These are phyloP conservation scores for Cheilosia urbana DNA, from an alignment of 2,888 invertebrate species.

Conservation along the genomic window DNA sequence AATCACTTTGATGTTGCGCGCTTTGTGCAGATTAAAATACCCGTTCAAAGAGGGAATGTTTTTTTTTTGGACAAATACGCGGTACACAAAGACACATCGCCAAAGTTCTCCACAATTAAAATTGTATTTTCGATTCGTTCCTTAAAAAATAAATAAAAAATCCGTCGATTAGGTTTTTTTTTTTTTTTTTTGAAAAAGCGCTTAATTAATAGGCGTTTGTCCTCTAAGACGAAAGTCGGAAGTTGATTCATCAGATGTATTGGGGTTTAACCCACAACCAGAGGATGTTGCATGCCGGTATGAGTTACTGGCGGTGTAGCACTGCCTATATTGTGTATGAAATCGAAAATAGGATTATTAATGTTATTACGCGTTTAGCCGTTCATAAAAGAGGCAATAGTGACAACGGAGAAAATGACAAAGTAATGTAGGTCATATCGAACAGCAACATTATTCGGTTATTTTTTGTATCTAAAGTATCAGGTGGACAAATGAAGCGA, in stretches of 20 bases:
- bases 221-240: slow-evolving; percentile 40
- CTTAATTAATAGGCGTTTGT: slow-evolving; percentile 51
- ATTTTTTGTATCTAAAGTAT: no score
- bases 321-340: not conserved
- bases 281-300: not conserved
- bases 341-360: slow-evolving; percentile 51
- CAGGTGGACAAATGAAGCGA: no score
- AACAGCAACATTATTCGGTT: no score
- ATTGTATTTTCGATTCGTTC: slow-evolving; percentile 49
- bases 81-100: slow-evolving; percentile 41
- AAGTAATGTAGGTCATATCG: not conserved
- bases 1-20: slow-evolving; percentile 61
- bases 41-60: slow-evolving; percentile 48
- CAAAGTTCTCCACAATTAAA: slow-evolving; percentile 54
- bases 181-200: slow-evolving; percentile 2
- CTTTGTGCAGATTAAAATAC: slow-evolving; percentile 45
- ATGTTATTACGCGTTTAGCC: slow-evolving; percentile 13
- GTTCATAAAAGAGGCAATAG: not conserved
- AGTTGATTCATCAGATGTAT: slow-evolving; percentile 6
- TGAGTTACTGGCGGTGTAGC: slow-evolving; percentile 20
- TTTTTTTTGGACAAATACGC: slow-evolving; percentile 58
- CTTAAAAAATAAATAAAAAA: slow-evolving; percentile 24
- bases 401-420: not conserved
- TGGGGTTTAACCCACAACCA: slow-evolving; percentile 9
- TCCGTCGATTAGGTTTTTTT: slow-evolving; percentile 54